Conservation (phyloP, 2,797 vertebrate genomes). For the Periparus ater region DNA sequence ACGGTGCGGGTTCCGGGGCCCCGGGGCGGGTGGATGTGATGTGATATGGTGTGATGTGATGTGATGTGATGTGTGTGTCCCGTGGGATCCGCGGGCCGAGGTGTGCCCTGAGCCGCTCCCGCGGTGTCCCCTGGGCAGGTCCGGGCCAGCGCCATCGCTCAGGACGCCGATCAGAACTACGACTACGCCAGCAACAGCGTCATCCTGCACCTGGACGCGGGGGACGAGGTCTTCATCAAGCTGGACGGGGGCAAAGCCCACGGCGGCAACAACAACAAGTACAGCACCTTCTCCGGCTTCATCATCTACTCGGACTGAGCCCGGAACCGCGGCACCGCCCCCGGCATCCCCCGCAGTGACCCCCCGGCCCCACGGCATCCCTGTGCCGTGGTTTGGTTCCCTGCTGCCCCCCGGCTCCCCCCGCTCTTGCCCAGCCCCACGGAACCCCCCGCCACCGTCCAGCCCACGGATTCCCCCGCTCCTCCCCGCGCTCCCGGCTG, state of each 20-base stretch:
- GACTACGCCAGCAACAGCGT: slow-evolving; percentile 99
- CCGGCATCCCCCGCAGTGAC: neutral
- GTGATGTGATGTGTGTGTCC: neutral
- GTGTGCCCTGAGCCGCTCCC: neutral
- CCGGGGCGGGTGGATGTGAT: rapidly evolving
- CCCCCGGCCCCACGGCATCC: neutral
- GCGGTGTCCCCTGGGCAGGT: slow-evolving; percentile 77
- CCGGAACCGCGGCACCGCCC: neutral
- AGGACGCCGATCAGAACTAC: slow-evolving; percentile 98
- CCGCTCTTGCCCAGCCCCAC: neutral
- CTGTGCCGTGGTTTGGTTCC: neutral
- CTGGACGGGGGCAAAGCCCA: slow-evolving; percentile 97
- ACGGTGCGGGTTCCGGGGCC: rapidly evolving
- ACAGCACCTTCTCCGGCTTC: slow-evolving; percentile 99
- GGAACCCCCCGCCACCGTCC: neutral
- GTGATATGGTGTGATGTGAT: no score
- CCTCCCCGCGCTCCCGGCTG: neutral
- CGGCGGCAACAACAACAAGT: slow-evolving; percentile 99
- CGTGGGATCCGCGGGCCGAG: neutral
- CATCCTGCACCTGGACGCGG: slow-evolving; percentile 95
- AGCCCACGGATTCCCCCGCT: neutral
- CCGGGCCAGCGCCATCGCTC: slow-evolving; percentile 95
- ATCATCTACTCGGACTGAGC: slow-evolving; percentile 97
- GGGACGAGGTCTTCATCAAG: slow-evolving; percentile 96
- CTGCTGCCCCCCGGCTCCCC: neutral